Conservation (phyloP, 1,140 invertebrate species). For the Tribolium madens region DNA sequence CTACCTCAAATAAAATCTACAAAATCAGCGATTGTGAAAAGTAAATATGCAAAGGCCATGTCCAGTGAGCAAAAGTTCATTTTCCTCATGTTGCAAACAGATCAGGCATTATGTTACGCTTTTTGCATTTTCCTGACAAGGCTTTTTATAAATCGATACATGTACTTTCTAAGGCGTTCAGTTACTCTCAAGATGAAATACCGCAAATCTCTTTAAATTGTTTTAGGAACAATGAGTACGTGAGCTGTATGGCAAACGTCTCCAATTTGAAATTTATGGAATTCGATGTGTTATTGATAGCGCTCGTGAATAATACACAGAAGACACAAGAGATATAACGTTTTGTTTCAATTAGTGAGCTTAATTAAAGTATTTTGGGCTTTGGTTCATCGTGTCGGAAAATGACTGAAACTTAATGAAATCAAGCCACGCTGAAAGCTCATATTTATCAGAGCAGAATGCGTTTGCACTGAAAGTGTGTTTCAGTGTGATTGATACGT, state of each 20-base stretch:
- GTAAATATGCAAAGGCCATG: background rate
- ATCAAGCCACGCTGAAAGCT: slow-evolving; percentile 30
- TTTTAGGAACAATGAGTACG: slow-evolving; percentile 34
- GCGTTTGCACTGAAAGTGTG: background rate
- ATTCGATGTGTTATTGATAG: slow-evolving; percentile 29
- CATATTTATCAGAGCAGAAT: slow-evolving; percentile 41
- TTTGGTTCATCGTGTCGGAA: slow-evolving; percentile 9
- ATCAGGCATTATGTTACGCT: slow-evolving; percentile 24
- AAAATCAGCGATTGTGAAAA: slow-evolving; percentile 12
- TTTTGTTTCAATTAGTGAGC: slow-evolving; percentile 23
- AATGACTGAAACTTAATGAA: slow-evolving; percentile 42
- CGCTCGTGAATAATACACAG: slow-evolving; percentile 15
- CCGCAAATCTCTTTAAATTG: slow-evolving; percentile 30
- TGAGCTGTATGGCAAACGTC: slow-evolving; percentile 19
- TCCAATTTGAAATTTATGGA: slow-evolving; percentile 32
- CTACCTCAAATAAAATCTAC: background rate
- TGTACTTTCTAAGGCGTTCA: slow-evolving; percentile 24
- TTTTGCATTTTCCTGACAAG: slow-evolving; percentile 27
- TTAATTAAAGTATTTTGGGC: slow-evolving; percentile 2
- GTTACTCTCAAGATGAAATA: slow-evolving; percentile 22
- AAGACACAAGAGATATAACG: background rate
- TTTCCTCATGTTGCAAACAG: slow-evolving; percentile 23
- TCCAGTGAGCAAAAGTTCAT: slow-evolving; percentile 15
- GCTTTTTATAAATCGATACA: slow-evolving; percentile 35
- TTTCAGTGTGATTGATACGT: slow-evolving; percentile 31